Conservation (phyloP, 2,888 invertebrate genomes). For the Leptinotarsa juncta region DNA sequence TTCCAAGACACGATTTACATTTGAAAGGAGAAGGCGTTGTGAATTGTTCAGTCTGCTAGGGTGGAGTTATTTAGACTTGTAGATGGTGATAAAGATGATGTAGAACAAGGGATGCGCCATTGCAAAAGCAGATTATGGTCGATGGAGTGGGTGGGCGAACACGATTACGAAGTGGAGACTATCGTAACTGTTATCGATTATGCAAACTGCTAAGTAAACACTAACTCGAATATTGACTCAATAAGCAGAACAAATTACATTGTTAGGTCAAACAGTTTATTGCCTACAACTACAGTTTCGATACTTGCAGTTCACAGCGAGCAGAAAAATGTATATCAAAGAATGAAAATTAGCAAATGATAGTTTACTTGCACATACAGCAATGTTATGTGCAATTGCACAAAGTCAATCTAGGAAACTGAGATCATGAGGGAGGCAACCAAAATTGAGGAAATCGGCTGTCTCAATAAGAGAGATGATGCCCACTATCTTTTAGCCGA, state of each 20-base stretch:
- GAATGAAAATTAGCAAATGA: too few species aligned
- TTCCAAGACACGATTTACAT: conserved; percentile 21
- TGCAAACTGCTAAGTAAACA: not conserved
- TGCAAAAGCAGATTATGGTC: not conserved
- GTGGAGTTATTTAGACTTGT: conserved; percentile 16
- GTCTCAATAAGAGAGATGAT: too few species aligned
- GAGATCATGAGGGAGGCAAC: too few species aligned
- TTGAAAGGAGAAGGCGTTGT: conserved; percentile 11
- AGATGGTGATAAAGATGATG: not conserved
- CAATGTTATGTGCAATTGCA: too few species aligned
- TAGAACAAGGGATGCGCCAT: not conserved
- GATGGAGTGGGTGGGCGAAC: not conserved
- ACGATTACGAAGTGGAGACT: not conserved
- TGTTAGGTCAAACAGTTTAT: too few species aligned
- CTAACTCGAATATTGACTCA: not conserved
- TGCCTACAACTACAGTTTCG: too few species aligned
- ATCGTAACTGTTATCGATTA: not conserved
- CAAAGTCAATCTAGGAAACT: too few species aligned
- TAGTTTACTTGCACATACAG: too few species aligned
- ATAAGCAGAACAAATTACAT: not conserved
- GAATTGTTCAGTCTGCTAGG: conserved; percentile 10
- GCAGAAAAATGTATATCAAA: too few species aligned
- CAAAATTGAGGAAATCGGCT: too few species aligned
- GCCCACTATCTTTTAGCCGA: too few species aligned
- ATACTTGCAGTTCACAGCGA: too few species aligned